Evolutionary conservation across 2,113 vertebrate species (phyloP).

Genomic region (Mesocricetus auratus): DNA sequence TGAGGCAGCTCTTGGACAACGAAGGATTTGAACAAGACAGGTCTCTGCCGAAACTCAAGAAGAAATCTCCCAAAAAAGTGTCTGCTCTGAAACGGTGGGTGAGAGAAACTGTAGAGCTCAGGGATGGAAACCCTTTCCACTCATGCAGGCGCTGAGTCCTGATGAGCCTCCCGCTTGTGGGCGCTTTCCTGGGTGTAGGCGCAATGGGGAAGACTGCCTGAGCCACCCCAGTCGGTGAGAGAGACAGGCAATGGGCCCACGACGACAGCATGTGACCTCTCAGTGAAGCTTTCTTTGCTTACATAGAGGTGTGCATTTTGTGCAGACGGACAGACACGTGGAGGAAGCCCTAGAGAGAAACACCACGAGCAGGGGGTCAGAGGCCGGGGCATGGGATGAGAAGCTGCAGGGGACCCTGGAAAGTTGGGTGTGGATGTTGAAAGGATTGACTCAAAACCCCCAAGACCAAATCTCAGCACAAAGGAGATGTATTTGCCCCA

Average conservation of each 20-base stretch:
- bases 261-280: neutral
- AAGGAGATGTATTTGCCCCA: neutral
- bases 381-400: neutral
- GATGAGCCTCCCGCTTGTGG: neutral
- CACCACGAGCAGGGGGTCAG: neutral
- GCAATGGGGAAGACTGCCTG: neutral
- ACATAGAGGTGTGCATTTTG: neutral
- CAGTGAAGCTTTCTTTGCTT: neutral
- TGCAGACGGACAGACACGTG: neutral
- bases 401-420: neutral
- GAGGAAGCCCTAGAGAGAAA: neutral
- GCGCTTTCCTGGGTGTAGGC: neutral
- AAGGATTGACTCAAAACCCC: neutral
- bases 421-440: neutral
- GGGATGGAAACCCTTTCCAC: neutral
- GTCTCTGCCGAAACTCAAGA: slow-evolving; percentile 97
- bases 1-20: slow-evolving; percentile 97
- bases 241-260: rapidly evolving
- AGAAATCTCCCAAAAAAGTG: slow-evolving; percentile 97
- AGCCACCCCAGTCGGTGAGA: neutral
- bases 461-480: neutral
- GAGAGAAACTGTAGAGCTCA: neutral
- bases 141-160: neutral
- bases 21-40: slow-evolving; percentile 97
- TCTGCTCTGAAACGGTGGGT: slow-evolving; percentile 96